Evolutionary conservation across 2,888 invertebrate species (phyloP).

Genomic region (Chymomyza amoena): DNA sequence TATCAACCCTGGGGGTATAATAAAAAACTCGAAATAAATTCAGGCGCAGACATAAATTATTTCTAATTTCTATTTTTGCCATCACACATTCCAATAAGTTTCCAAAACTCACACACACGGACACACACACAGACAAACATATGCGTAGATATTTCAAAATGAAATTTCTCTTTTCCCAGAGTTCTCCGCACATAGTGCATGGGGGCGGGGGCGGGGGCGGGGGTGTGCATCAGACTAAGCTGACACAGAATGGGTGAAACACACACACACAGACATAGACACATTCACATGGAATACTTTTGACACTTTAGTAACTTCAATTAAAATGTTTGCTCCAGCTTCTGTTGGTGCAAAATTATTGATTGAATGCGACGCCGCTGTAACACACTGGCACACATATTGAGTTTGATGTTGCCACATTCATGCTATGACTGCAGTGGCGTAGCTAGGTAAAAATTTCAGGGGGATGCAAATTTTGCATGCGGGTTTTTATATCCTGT

Average conservation of each 20-base stretch:
- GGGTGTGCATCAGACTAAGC: neutral
- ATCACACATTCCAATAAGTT: neutral
- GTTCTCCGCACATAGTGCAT: too few species aligned
- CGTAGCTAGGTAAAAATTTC: too few species aligned
- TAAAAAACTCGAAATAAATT: neutral
- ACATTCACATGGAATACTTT: slow-evolving; percentile 29
- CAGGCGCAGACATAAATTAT: neutral
- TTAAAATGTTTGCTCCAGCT: slow-evolving; percentile 28
- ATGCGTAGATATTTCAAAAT: neutral
- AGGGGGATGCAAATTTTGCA: too few species aligned
- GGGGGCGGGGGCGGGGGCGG: too few species aligned
- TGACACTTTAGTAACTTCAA: slow-evolving; percentile 54
- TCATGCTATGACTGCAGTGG: neutral
- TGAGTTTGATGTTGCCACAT: neutral
- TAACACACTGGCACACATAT: slow-evolving; percentile 46
- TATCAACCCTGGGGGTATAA: too few species aligned
- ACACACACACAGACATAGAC: neutral
- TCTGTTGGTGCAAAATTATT: slow-evolving; percentile 40
- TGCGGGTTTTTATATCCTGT: too few species aligned
- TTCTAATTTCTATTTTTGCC: neutral
- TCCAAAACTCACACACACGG: neutral
- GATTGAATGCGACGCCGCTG: slow-evolving; percentile 37
- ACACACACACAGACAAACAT: neutral
- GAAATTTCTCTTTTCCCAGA: neutral
- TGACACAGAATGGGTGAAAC: neutral